phyloP scores from a whole-genome alignment of 2,797 vertebrate species.

The Salarias fasciatus region DNA sequence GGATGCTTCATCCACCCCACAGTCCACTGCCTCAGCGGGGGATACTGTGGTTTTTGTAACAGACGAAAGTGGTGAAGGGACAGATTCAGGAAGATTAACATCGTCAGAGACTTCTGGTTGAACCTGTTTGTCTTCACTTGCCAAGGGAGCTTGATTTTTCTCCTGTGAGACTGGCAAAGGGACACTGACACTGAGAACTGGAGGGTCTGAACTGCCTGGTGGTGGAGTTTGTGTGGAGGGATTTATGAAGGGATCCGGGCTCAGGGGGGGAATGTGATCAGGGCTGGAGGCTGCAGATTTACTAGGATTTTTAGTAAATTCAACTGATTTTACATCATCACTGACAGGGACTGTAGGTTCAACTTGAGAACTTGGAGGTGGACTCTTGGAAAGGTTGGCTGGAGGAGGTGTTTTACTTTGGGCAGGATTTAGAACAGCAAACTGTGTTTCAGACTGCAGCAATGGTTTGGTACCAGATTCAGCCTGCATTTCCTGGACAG shows the following conservation, averaged over 20 bases:
- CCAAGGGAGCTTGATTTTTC: slow-evolving; percentile 35
- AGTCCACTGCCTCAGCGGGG: slow-evolving; percentile 46
- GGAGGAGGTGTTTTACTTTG: slow-evolving; percentile 48
- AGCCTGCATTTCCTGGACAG: slow-evolving; percentile 64
- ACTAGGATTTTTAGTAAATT: slow-evolving; percentile 57
- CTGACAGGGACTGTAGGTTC: slow-evolving; percentile 41
- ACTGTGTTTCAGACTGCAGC: slow-evolving; percentile 63
- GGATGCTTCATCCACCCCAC: slow-evolving; percentile 53
- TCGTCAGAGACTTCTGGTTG: slow-evolving; percentile 42
- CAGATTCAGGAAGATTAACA: slow-evolving; percentile 38
- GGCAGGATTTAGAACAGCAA: slow-evolving; percentile 47
- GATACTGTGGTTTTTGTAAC: slow-evolving; percentile 57
- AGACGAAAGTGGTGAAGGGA: slow-evolving; percentile 50
- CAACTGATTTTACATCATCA: slow-evolving; percentile 52
- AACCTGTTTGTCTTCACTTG: slow-evolving; percentile 41
- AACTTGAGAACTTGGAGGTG: slow-evolving; percentile 52
- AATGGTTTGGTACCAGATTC: slow-evolving; percentile 63
- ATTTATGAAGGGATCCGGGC: slow-evolving; percentile 77
- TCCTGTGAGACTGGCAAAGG: slow-evolving; percentile 49
- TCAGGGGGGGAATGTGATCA: slow-evolving; percentile 78
- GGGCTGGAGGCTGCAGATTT: slow-evolving; percentile 76
- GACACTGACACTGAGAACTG: slow-evolving; percentile 69
- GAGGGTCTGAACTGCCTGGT: slow-evolving; percentile 63
- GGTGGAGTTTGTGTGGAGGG: slow-evolving; percentile 65
- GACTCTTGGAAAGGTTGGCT: slow-evolving; percentile 35